Conservation (phyloP, 2,113 vertebrate species). For the Cettia cetti region DNA sequence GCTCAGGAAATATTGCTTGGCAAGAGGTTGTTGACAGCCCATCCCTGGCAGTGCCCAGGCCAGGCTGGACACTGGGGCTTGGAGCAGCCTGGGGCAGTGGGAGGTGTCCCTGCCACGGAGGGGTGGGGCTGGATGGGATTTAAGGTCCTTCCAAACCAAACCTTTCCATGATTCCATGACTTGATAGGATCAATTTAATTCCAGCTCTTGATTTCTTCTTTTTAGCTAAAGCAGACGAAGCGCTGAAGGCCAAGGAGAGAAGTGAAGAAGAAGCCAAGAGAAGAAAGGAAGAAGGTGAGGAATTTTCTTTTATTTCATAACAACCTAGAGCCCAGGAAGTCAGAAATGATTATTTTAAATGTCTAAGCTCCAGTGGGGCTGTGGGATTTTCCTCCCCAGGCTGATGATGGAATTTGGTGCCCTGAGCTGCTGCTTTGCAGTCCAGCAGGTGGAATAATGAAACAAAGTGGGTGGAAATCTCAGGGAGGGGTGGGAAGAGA, state of each 20-base stretch:
- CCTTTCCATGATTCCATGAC: neutral
- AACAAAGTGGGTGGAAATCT: rapidly evolving
- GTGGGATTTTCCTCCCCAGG: neutral
- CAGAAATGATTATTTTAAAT: rapidly evolving
- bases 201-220: neutral
- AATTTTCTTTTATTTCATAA: neutral
- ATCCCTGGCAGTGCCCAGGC: neutral
- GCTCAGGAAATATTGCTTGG: neutral
- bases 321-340: neutral
- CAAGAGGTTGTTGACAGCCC: rapidly evolving
- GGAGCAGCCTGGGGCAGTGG: neutral
- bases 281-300: constrained; percentile 87
- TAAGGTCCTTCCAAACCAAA: neutral
- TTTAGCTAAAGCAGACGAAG: constrained; percentile 93
- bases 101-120: neutral
- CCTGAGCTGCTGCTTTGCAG: neutral
- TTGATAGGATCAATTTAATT: neutral
- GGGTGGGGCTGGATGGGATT: rapidly evolving
- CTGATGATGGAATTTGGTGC: neutral
- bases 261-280: constrained; percentile 88
- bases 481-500: neutral
- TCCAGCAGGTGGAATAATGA: neutral
- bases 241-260: constrained; percentile 88
- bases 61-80: rapidly evolving
- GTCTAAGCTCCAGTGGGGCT: neutral